These are phyloP conservation scores for Polypterus bichir DNA, from an alignment of 2,113 vertebrate species.

Conservation along the genomic window DNA sequence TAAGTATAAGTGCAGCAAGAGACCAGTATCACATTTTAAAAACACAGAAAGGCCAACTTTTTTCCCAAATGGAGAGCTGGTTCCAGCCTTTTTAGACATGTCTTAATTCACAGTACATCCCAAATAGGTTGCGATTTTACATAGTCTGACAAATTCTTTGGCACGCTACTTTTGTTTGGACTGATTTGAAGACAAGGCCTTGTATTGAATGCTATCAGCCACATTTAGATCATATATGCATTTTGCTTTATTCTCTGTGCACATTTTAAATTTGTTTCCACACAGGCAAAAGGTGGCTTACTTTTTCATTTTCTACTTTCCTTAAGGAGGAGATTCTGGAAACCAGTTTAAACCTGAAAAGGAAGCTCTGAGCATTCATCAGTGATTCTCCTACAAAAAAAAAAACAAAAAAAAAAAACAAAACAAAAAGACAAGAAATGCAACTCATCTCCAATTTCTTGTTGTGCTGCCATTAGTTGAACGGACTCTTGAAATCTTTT, in stretches of 20 bases:
- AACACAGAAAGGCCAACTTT: conserved; percentile 47
- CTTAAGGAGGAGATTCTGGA: conserved; percentile 4
- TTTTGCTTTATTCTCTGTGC: conserved; percentile 11
- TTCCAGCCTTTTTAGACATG: conserved; percentile 10
- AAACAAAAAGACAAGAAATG: conserved; percentile 33
- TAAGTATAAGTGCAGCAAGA: conserved; percentile 63
- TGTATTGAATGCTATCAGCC: conserved; percentile 19
- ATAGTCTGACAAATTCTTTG: conserved; percentile 62
- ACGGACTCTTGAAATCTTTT: conserved; percentile 45
- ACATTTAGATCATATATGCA: conserved; percentile 28
- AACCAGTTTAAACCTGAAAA: conserved; percentile 12
- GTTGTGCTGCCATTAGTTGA: conserved; percentile 55
- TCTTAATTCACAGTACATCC: conserved; percentile 34
- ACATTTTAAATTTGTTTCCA: conserved; percentile 15
- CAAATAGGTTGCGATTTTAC: conserved; percentile 42
- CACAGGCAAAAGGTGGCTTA: conserved; percentile 14
- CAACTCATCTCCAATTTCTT: conserved; percentile 37
- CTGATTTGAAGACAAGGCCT: conserved; percentile 39
- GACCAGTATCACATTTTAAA: conserved; percentile 46
- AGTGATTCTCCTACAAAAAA: conserved; percentile 44
- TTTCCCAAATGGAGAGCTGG: conserved; percentile 17
- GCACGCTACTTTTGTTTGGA: conserved; percentile 59
- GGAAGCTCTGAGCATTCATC: conserved; percentile 47
- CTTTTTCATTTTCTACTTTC: conserved; percentile 11
- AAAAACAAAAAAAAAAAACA: too few relatives aligned